Base-by-base conservation (phyloP, 2,113 vertebrate genomes). In the Columba livia region DNA sequence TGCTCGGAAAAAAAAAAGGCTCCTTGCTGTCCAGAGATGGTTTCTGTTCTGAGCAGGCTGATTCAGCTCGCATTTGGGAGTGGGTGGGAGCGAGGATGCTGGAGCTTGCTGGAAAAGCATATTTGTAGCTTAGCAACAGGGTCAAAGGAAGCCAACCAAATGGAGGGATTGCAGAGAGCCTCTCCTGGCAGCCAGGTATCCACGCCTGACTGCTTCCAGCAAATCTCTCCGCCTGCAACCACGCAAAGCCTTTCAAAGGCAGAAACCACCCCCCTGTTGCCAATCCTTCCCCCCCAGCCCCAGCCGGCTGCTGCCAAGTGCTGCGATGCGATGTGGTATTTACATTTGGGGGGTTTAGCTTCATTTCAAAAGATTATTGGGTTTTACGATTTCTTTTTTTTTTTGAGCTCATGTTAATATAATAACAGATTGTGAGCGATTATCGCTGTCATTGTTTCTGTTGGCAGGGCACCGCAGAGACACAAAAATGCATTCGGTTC, bases 101-200 rank as follows among this genome's bases (percentile, higher is more conserved):
- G 94, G 87, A 90, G 93, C 82, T 83, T 44, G 92, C 89, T 93
- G 94, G 81, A 96, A 90, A 97, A 74, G 96, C 95, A 51, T 84
- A 75, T 88, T 48, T 95, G 97, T 97, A 93, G 69, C 97, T 94
- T 97, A 97, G 98, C 97, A 97, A 98, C 97, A 60, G 92, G 97
- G 95, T 88, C 97, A 91, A 38, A 90, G 92, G 91, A 90, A 97
- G 96, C 96, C 96, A 88, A 97, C 32, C 91, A 72, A 47, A 94
- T 10, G 89, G 71, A 85, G 78, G 93, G 87, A 93, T 70, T 84
- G 88, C 65, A 4, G 93, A 71, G 94, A 85, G 40, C 25, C 65
- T 73, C 70, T 91, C 69, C 85, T 71, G 77, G 94, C 93, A 85
- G 82, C 79, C 95, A 65, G 94, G 95, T 96, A 31, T n/a, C 79